Evolutionary conservation across 1,140 invertebrate species (phyloP), one percentile per base, ranked within the genome.

Genomic region (Dryas iulia): DNA sequence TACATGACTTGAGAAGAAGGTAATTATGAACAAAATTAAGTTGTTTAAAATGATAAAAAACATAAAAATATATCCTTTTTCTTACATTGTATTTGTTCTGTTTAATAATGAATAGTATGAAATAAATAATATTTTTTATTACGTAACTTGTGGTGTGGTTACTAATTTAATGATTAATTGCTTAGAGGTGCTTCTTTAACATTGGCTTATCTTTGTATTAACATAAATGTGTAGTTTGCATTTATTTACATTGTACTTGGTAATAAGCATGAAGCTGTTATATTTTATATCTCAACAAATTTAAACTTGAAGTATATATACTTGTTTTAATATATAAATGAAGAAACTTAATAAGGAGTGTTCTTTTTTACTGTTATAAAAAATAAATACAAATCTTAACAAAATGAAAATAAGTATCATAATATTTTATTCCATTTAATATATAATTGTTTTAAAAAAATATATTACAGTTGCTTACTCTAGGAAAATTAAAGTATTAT

Each of bases 1-100:
- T 47, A 47, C 39, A 47, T 47, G 39, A 47, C 39, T 47, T 47
- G 39, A 47, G 39, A 47, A 47, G 39, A 47, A 47, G 39, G 39
- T 47, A 47, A 47, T 10, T 47, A 47, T 47, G 39, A 47, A 47
- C 39, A 47, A 47, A 21, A 18, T 47, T 18, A 47, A 47, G 18
- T 14, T 39, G 10, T 47, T 10, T 47, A 18, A 39, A 14, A 47
- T 47, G 6, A 18, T 47, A 8, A 7, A 31, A 31, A 4, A 31
- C 10, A 31, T 31, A 31, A 6, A 31, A 6, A 6, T 31, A 31
- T 4, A 4, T 10, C 10, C 5, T 10, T 7, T 7, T 8, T 10
- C 8, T 8, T 6, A 31, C 8, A 31, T 31, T 31, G 5, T 8
- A 10, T 10, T 31, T 31, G 30, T 31, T 8, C 8, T 31, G 10